Evolutionary conservation across 1,140 invertebrate species (phyloP), one percentile per base, ranked within the genome.

Genomic region (Cotesia vestalis): DNA sequence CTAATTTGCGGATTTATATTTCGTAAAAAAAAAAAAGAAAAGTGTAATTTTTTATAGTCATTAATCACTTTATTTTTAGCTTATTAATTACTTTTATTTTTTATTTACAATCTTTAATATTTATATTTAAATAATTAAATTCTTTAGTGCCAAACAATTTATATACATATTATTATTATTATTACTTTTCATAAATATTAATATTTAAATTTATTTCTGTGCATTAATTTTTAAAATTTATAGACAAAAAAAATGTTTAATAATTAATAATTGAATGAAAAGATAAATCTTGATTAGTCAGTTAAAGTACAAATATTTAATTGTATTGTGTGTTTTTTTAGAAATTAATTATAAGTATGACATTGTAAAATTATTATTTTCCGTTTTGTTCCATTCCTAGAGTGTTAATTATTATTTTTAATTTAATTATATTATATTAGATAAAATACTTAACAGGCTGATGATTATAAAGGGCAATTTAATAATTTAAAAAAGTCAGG

Each of bases 271-370:
- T 40, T 11, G 17, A 60, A 59, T 69, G 35, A 66, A 71, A 71
- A 75, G 72, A 72, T 59, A 53, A 52, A 71, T 80, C 78, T 78
- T 78, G 78, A 84, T 86, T 87, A 87, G 86, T 86, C 86, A 86
- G 84, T 86, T 85, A 77, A 86, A 87, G 86, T 87, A 87, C 86
- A 87, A 87, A 87, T 83, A 85, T 86, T 86, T 83, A 83, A 83
- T 46, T 79, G 81, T 86, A 85, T 84, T 85, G 79, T 86, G 83
- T 79, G 77, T 77, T 77, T 86, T 84, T 80, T 57, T 67, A 57
- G 72, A 46, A 84, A 81, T 78, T 75, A 80, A 79, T 63, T 38
- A 75, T 73, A 73, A 74, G 77, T 76, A 73, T 79, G 71, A 60
- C 76, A 74, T 79, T 40, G 40, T 61, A 34, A 62, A 69, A 61